Conservation (phyloP, 2,888 invertebrate species). For the Hoplodrina ambigua region DNA sequence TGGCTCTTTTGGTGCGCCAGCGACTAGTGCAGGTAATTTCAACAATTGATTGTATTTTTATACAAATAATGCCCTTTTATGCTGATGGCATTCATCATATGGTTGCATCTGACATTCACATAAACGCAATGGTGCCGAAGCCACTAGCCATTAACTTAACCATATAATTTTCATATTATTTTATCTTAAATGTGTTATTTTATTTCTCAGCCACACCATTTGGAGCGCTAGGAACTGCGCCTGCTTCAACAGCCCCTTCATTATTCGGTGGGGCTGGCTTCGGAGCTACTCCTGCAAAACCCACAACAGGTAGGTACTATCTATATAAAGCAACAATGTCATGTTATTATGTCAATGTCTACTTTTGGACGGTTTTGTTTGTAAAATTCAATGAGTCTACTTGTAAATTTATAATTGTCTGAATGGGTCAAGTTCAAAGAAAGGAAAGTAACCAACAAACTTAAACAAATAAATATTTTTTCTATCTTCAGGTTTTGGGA, state of each 20-base stretch:
- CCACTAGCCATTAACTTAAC: neutral
- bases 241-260: constrained; percentile 88
- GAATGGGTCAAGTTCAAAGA: neutral
- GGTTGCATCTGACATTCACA: too few relatives aligned
- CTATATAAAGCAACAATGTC: too few relatives aligned
- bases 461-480: neutral
- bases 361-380: too few relatives aligned
- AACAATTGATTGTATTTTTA: neutral
- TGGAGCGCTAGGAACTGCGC: constrained; percentile 87
- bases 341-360: neutral
- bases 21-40: constrained; percentile 64
- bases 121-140: neutral
- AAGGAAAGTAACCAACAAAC: neutral
- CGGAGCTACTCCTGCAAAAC: constrained; percentile 85
- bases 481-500: constrained; percentile 66
- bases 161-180: neutral
- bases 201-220: constrained; percentile 81
- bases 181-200: neutral
- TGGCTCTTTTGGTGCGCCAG: constrained; percentile 80
- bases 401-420: neutral
- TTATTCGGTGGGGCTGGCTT: constrained; percentile 89
- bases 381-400: neutral
- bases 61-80: too few relatives aligned
- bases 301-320: constrained; percentile 82
- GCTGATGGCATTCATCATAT: too few relatives aligned